Evolutionary conservation across 2,113 vertebrate species (phyloP).

Genomic region (Acinonyx jubatus): DNA sequence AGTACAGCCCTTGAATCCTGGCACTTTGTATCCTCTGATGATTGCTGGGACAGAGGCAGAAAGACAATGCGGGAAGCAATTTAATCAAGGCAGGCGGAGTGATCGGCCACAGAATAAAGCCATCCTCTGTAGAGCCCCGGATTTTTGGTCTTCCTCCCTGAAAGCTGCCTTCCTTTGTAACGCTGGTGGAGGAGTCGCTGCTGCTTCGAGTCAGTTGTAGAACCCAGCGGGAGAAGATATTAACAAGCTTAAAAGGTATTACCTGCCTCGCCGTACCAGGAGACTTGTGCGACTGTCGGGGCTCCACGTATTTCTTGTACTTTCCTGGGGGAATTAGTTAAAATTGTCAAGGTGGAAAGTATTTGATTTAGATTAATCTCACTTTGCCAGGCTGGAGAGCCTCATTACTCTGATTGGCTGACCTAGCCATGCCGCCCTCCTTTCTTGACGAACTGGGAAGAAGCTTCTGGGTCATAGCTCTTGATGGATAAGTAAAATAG

Average conservation of each 20-base stretch:
- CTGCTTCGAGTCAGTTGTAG: slow-evolving; percentile 82
- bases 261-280: slow-evolving; percentile 83
- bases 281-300: slow-evolving; percentile 80
- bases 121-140: neutral
- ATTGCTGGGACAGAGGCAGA: slow-evolving; percentile 6
- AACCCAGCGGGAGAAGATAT: slow-evolving; percentile 86
- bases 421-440: slow-evolving; percentile 77
- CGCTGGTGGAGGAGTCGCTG: slow-evolving; percentile 78
- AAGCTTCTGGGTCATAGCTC: slow-evolving; percentile 76
- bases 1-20: neutral
- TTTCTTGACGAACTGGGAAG: slow-evolving; percentile 72
- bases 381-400: slow-evolving; percentile 83
- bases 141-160: slow-evolving; percentile 56
- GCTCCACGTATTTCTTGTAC: slow-evolving; percentile 82
- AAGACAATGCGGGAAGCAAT: slow-evolving; percentile 52
- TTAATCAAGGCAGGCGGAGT: slow-evolving; percentile 46
- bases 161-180: slow-evolving; percentile 78
- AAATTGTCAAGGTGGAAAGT: slow-evolving; percentile 87
- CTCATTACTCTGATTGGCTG: slow-evolving; percentile 85
- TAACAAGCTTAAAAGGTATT: slow-evolving; percentile 88
- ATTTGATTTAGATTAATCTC: slow-evolving; percentile 88
- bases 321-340: slow-evolving; percentile 87
- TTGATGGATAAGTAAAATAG: slow-evolving; percentile 80
- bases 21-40: neutral
- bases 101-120: slow-evolving; percentile 20